Evolutionary conservation across 2,113 vertebrate genomes (phyloP).

Genomic region (Corythornis cristatus): DNA sequence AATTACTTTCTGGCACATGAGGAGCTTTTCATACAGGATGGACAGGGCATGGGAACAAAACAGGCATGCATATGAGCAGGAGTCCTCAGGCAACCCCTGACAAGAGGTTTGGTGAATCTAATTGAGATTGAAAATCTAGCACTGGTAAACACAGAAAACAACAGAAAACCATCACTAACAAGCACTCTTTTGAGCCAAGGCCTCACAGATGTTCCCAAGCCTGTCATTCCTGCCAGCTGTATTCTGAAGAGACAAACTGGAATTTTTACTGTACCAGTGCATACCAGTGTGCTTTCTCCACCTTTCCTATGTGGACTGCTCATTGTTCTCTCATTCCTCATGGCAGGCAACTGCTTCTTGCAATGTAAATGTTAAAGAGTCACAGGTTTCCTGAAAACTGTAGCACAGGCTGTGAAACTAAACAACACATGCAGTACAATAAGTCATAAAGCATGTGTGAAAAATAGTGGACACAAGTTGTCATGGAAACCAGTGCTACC

Average conservation of each 20-base stretch:
- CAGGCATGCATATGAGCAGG: not conserved
- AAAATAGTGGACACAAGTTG: slow-evolving; percentile 41
- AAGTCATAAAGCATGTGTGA: slow-evolving; percentile 58
- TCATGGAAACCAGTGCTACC: slow-evolving; percentile 49
- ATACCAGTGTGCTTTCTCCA: not conserved
- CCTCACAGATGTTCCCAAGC: not conserved
- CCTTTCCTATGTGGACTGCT: not conserved
- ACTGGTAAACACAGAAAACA: not conserved
- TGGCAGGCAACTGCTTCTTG: not conserved
- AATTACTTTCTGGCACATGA: not conserved
- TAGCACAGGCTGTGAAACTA: not conserved
- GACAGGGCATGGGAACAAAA: slow-evolving; percentile 26
- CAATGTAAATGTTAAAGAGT: not conserved
- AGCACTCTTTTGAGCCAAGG: not conserved
- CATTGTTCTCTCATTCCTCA: slow-evolving; percentile 36
- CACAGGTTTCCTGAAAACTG: slow-evolving; percentile 45
- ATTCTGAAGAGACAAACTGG: slow-evolving; percentile 19
- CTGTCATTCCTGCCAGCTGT: slow-evolving; percentile 5
- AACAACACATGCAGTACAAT: slow-evolving; percentile 32
- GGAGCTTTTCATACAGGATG: not conserved
- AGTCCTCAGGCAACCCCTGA: not conserved
- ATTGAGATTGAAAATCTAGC: not conserved
- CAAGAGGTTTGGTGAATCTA: not conserved
- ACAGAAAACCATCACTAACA: not conserved
- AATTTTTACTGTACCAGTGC: slow-evolving; percentile 9